These are phyloP conservation scores for Dynastes tityus DNA, from an alignment of 2,888 invertebrate genomes.

Conservation along the genomic window DNA sequence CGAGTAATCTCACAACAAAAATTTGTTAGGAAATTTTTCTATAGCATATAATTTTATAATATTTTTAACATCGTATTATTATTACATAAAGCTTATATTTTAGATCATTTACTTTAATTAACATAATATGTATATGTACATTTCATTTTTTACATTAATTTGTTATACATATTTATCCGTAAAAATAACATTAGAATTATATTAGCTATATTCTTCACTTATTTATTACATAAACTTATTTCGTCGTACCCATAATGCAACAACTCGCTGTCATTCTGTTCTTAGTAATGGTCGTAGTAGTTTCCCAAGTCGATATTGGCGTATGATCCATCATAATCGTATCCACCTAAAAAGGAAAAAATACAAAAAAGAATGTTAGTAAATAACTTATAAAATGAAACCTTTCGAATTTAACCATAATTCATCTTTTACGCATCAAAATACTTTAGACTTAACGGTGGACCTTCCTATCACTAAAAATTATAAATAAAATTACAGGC, in stretches of 20 bases:
- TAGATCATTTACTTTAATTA: conserved; percentile 4
- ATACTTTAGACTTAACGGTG: too few relatives aligned
- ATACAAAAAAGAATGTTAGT: too few relatives aligned
- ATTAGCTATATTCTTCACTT: neutral
- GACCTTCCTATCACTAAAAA: too few relatives aligned
- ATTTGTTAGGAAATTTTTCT: too few relatives aligned
- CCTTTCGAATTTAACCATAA: neutral
- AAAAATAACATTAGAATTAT: neutral
- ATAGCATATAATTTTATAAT: too few relatives aligned
- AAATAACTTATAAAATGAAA: too few relatives aligned
- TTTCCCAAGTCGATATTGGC: conserved; percentile 41
- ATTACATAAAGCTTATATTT: neutral
- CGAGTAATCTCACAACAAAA: too few relatives aligned
- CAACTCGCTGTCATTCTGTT: too few relatives aligned
- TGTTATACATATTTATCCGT: neutral
- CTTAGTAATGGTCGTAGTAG: conserved; percentile 41
- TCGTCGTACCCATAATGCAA: neutral
- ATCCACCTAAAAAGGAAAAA: conserved; percentile 46
- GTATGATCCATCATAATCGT: conserved; percentile 52
- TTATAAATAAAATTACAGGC: too few relatives aligned
- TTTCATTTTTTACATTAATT: neutral
- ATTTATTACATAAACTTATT: neutral
- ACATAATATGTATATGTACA: conserved; percentile 12
- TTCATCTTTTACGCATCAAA: too few relatives aligned
- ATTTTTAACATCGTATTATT: neutral